phyloP scores from a whole-genome alignment of 2,113 vertebrate species.

The Rattus rattus region DNA sequence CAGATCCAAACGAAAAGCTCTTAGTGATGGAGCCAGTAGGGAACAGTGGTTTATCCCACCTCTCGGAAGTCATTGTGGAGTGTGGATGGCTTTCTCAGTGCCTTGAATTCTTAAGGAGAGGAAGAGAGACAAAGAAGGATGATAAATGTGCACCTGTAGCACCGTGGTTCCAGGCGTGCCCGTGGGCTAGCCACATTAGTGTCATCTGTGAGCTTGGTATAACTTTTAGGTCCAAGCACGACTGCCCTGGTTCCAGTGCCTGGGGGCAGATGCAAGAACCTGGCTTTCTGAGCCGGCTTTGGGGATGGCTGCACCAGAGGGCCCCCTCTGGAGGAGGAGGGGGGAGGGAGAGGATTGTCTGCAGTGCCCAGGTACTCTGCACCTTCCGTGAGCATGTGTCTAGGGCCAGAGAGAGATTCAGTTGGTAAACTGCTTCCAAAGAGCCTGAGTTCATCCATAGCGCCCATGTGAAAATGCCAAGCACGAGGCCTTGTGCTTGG shows the following conservation, averaged over 20 bases:
- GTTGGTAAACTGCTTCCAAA: not conserved
- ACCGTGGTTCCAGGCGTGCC: not conserved
- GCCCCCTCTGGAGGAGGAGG: not conserved
- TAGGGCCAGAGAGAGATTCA: not conserved
- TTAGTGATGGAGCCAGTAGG: not conserved
- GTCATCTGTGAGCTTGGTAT: not conserved
- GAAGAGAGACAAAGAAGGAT: not conserved
- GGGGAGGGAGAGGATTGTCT: not conserved
- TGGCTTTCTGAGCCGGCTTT: not conserved
- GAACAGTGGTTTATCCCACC: not conserved
- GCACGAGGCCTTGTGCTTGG: not conserved
- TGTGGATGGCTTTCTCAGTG: not conserved
- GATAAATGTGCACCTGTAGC: not conserved
- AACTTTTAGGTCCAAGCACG: not conserved
- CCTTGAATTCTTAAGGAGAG: slow-evolving; percentile 9
- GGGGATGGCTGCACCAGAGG: not conserved
- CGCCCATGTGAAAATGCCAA: not conserved
- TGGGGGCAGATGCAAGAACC: not conserved
- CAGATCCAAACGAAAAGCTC: not conserved
- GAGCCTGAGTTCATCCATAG: not conserved
- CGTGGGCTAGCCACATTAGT: not conserved
- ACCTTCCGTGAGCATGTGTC: not conserved
- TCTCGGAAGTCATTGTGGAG: not conserved
- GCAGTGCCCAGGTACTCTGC: no score
- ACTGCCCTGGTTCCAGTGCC: not conserved